Evolutionary conservation across 2,797 vertebrate species (phyloP).

Genomic region (Betta splendens): DNA sequence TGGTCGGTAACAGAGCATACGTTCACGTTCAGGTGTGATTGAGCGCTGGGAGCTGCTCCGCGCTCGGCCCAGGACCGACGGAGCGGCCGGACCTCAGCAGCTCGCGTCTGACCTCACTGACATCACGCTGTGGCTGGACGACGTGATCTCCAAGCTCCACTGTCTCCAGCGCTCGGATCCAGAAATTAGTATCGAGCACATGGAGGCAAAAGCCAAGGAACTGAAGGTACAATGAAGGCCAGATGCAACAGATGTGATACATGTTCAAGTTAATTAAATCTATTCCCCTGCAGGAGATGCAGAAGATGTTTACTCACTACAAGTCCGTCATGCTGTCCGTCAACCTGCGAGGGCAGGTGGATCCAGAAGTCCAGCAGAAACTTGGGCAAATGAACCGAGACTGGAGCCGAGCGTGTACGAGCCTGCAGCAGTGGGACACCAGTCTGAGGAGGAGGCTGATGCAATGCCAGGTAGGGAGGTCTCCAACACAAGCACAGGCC

Average conservation of each 20-base stretch:
- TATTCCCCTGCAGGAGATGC: constrained; percentile 80
- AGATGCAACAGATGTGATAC: not conserved
- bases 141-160: constrained; percentile 82
- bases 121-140: constrained; percentile 86
- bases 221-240: constrained; percentile 79
- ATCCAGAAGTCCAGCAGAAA: constrained; percentile 75
- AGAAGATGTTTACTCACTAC: constrained; percentile 85
- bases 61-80: constrained; percentile 84
- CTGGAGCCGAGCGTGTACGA: constrained; percentile 81
- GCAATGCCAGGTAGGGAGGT: constrained; percentile 90
- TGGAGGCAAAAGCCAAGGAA: constrained; percentile 82
- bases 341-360: constrained; percentile 79
- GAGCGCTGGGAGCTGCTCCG: constrained; percentile 91
- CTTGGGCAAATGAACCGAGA: constrained; percentile 79
- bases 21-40: constrained; percentile 82
- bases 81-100: constrained; percentile 72
- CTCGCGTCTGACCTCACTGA: constrained; percentile 82
- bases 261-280: fast-evolving
- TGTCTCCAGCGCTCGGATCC: constrained; percentile 68
- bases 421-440: constrained; percentile 83
- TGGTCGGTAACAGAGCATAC: too few relatives aligned
- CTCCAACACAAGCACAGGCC: too few relatives aligned
- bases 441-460: constrained; percentile 82
- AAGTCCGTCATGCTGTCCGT: constrained; percentile 86
- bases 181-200: constrained; percentile 67